Conservation (phyloP, 2,797 vertebrate genomes). For the Ptychadena robeensis region DNA sequence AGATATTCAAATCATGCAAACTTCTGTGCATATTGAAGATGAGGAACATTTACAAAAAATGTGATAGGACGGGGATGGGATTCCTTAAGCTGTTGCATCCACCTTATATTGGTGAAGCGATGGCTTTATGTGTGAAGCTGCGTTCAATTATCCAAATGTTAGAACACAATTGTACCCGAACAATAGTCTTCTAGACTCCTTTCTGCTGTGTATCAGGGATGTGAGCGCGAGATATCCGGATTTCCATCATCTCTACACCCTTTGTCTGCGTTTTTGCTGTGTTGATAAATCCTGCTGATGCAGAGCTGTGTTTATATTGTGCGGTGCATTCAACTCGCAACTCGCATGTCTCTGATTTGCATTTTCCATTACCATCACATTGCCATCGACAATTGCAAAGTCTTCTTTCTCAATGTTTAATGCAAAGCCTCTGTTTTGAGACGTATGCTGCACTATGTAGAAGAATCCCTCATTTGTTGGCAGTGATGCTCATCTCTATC, state of each 20-base stretch:
- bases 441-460: background rate
- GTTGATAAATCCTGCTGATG: background rate
- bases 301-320: background rate
- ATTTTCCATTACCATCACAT: background rate
- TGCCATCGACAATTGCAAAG: background rate
- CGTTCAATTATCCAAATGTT: background rate
- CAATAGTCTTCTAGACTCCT: background rate
- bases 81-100: background rate
- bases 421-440: background rate
- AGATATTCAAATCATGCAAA: background rate
- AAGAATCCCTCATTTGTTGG: background rate
- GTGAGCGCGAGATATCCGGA: background rate
- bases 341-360: background rate
- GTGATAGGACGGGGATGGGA: too few relatives aligned
- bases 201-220: conserved; percentile 1
- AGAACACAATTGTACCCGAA: background rate
- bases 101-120: background rate
- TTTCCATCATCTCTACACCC: background rate
- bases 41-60: background rate
- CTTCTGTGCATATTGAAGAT: background rate
- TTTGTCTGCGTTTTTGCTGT: background rate
- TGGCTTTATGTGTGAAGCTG: background rate
- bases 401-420: background rate
- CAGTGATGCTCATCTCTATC: background rate
- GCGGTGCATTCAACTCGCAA: background rate